Evolutionary conservation across 2,113 vertebrate genomes (phyloP), one percentile per base, ranked within the genome.

Genomic region (Bos indicus): DNA sequence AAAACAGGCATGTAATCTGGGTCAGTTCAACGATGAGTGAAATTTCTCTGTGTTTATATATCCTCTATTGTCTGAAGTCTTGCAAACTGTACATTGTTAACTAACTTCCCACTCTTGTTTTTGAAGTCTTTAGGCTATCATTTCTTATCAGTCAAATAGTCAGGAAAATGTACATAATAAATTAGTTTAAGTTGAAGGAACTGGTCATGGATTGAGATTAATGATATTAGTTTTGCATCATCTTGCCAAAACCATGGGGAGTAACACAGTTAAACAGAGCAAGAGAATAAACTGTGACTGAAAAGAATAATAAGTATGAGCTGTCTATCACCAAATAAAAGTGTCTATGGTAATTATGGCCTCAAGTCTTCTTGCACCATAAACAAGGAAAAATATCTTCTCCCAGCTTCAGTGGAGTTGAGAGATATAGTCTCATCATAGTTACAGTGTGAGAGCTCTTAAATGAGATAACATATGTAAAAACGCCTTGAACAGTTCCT

Each of bases 151-250:
- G 77, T 5, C 52, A 92, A 83, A 40, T 52, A 90, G 91, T 85
- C n/a, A 93, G 64, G 88, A 91, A 96, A 84, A 93, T 40, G 57
- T 56, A 94, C 93, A 89, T 80, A 96, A 84, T 81, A 80, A 93
- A 84, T 67, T 85, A 90, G 60, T 23, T 52, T 92, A 97, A 7
- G 9, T 71, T 94, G 59, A 62, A 94, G 48, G 92, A 95, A 96
- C 30, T 26, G 46, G 36, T 86, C 48, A 52, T 81, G 56, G 59
- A 90, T 25, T 60, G 96, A 96, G 36, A 97, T 94, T 96, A 95
- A 97, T 95, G 83, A 88, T 90, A 57, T 83, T 95, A 93, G 64
- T 92, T 98, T 93, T 97, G 52, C 14, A 48, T 88, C 30, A 97
- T 86, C 90, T 93, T 97, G 59, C 28, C 23, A 26, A 95, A 97